These are phyloP conservation scores for Trialeurodes vaporariorum DNA, from an alignment of 1,140 invertebrate genomes.

Conservation along the genomic window DNA sequence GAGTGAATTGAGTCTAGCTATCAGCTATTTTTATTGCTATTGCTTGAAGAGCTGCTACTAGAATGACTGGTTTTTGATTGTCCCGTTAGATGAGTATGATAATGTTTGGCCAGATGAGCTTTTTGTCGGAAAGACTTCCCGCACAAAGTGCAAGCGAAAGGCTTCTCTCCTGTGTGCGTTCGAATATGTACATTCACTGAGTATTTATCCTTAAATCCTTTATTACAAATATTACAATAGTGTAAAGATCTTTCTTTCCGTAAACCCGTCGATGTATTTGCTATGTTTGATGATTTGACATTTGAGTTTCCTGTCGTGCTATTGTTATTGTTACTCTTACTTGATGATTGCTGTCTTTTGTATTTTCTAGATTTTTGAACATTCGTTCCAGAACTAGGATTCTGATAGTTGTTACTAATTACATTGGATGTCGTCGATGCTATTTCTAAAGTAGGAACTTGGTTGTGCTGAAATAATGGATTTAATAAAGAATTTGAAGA, in stretches of 20 bases:
- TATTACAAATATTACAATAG: conserved; percentile 82
- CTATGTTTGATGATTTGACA: neutral
- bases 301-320: neutral
- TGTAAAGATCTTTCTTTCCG: conserved; percentile 74
- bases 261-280: conserved; percentile 17
- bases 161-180: conserved; percentile 83
- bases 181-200: conserved; percentile 84
- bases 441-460: neutral
- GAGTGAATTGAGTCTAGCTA: neutral
- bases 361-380: neutral
- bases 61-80: neutral
- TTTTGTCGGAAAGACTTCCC: conserved; percentile 90
- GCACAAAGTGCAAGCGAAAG: conserved; percentile 76
- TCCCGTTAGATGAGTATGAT: conserved; percentile 71
- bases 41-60: neutral
- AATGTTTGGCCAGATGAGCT: conserved; percentile 93
- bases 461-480: neutral
- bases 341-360: neutral
- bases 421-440: neutral
- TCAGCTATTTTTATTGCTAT: neutral
- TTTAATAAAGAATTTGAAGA: neutral
- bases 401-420: neutral
- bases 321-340: neutral
- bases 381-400: neutral
- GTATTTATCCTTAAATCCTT: conserved; percentile 88